These are phyloP conservation scores for Pheosia gnoma DNA, from an alignment of 2,888 invertebrate species.

Conservation along the genomic window DNA sequence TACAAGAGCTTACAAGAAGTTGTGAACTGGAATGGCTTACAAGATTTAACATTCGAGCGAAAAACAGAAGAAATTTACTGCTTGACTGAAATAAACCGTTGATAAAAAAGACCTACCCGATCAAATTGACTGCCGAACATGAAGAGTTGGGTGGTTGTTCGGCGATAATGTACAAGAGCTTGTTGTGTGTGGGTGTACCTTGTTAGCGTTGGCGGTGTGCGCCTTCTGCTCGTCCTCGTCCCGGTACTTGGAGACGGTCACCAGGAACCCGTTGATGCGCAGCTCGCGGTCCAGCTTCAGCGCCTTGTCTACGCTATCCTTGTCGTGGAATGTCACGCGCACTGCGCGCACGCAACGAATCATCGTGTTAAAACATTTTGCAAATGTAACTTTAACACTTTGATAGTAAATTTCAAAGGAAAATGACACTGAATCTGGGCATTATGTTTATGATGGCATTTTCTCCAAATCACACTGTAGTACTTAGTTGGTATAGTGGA, in stretches of 20 bases:
- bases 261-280: conserved; percentile 80
- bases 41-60: too few species aligned
- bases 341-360: conserved; percentile 47
- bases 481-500: too few species aligned
- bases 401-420: not conserved
- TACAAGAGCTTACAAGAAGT: too few species aligned
- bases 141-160: too few species aligned
- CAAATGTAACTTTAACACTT: not conserved
- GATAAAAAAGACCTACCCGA: too few species aligned
- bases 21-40: too few species aligned
- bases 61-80: too few species aligned
- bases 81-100: too few species aligned
- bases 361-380: not conserved
- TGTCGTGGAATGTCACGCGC: conserved; percentile 77
- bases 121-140: too few species aligned
- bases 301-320: conserved; percentile 74
- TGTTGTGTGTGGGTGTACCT: conserved; percentile 46
- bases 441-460: not conserved
- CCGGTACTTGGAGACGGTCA: conserved; percentile 79
- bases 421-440: not conserved
- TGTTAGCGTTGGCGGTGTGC: conserved; percentile 69
- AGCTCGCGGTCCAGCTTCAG: conserved; percentile 79
- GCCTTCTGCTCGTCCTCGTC: conserved; percentile 80
- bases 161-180: too few species aligned
- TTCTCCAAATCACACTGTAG: not conserved